Base-by-base conservation (phyloP, 2,888 invertebrate genomes). In the Campoplex nolae region DNA sequence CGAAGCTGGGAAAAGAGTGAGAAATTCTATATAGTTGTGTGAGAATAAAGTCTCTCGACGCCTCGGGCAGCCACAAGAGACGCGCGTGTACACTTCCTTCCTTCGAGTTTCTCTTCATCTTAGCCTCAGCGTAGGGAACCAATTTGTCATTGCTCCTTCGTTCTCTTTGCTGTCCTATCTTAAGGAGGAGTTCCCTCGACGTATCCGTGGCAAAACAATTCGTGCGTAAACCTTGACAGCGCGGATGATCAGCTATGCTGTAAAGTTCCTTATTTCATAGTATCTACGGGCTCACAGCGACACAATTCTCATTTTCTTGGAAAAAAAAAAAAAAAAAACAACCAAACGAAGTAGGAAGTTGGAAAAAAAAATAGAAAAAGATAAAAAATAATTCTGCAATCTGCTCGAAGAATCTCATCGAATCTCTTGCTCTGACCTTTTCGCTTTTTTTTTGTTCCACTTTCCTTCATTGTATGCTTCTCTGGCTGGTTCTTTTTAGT, bases 61-160 rank as follows among this genome's bases (percentile, higher is more conserved):
- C 80, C 70, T 56, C 51, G 73, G 42, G 83, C 76, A 70, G 67
- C 62, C 76, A 73, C 73, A 42, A 73, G 71, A 80, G 56, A 79
- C 76, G 77, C 58, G 68, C 28, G 51, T 73, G 70, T 79, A 65
- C 56, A 56, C 65, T 51, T 75, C 62, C 35, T 80, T 56, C 23
- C 67, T 38, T 38, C 38, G 75, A 13, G 74, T 32, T 73, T 77
- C 77, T 42, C 32, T 76, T 56, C 79, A 73, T 73, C 58, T 71
- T 54, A 3, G 65, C 70, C n/a, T 62, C 67, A 11, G 32, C 32
- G 32, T 32, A 28, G 54, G 23, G 38, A 78, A 78, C 73, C 48
- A 83, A 62, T 73, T 80, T 77, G 58, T 76, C 73, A 58, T 80
- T 38, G 75, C 56, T 76, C 80, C 58, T 28, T 35, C 62, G 35